Percentiles rank a stretch among this genome's conserved stretches.
These are phyloP conservation scores for Trinectes maculatus DNA, from an alignment of 2,113 vertebrate genomes.

Conservation along the genomic window DNA sequence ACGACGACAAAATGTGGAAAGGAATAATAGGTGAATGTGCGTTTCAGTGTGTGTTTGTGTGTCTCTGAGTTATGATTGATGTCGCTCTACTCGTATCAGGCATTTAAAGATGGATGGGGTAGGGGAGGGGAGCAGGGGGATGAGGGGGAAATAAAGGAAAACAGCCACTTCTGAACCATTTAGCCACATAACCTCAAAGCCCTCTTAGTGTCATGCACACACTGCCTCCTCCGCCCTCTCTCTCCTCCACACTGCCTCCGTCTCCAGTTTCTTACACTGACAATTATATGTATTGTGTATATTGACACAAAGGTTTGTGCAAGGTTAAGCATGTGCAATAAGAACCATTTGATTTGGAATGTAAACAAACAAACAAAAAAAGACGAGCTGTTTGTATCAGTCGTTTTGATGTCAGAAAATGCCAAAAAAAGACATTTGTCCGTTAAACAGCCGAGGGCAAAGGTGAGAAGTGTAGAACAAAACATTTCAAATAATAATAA, in stretches of 20 bases:
- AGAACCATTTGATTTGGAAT: not conserved
- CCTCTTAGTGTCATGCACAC: slow-evolving; percentile 51
- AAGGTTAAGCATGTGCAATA: not conserved
- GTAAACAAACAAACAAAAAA: not conserved
- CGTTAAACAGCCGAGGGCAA: not conserved
- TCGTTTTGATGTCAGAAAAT: not conserved
- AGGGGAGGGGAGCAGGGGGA: slow-evolving; percentile 18
- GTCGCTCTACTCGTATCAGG: slow-evolving; percentile 56
- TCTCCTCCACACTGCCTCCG: not conserved
- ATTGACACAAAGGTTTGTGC: slow-evolving; percentile 2
- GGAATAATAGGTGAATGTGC: slow-evolving; percentile 22
- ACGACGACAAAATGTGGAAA: slow-evolving; percentile 24
- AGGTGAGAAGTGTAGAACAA: not conserved
- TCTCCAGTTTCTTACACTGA: too few species aligned
- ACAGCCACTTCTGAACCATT: slow-evolving; percentile 67
- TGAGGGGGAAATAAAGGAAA: slow-evolving; percentile 15
- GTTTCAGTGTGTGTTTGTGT: slow-evolving; percentile 17
- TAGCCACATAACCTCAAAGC: slow-evolving; percentile 66
- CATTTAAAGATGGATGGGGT: slow-evolving; percentile 59
- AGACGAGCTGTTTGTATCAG: not conserved
- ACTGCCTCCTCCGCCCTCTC: slow-evolving; percentile 18
- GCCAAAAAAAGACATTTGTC: not conserved
- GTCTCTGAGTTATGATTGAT: slow-evolving; percentile 59
- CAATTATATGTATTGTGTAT: too few species aligned
- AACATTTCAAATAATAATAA: not conserved